phyloP scores from a whole-genome alignment of 2,888 invertebrate species.

The Lasioglossum oenotherae region DNA sequence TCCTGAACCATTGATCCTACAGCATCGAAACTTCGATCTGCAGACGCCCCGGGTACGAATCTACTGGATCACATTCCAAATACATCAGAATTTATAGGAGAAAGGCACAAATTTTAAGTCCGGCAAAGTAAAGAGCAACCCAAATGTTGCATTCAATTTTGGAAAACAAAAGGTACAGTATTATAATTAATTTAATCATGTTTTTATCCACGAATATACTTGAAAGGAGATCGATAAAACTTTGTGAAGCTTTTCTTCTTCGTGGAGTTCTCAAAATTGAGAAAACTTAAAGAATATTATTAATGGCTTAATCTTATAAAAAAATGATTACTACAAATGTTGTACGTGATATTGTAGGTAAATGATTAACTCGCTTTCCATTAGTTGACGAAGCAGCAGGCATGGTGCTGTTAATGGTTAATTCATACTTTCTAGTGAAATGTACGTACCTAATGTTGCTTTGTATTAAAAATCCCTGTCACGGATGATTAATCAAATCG shows the following conservation, averaged over 20 bases:
- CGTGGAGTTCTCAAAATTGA: background rate
- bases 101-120: no score
- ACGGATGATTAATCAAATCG: constrained; percentile 30
- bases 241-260: background rate
- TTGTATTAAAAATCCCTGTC: constrained; percentile 31
- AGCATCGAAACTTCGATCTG: no score
- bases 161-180: background rate
- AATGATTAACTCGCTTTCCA: constrained; percentile 27
- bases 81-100: no score
- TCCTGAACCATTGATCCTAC: no score
- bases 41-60: no score
- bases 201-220: background rate
- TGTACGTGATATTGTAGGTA: background rate
- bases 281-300: background rate
- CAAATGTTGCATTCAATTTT: background rate
- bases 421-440: constrained; percentile 55
- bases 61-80: no score
- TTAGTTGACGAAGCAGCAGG: constrained; percentile 54
- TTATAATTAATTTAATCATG: background rate
- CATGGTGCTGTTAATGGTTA: constrained; percentile 54
- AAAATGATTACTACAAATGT: background rate
- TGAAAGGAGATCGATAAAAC: background rate
- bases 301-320: background rate
- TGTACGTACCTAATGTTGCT: constrained; percentile 67
- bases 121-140: no score